Percentiles rank a stretch among this genome's conserved stretches.
phyloP scores from a whole-genome alignment of 2,113 vertebrate genomes.

The Tursiops truncatus region DNA sequence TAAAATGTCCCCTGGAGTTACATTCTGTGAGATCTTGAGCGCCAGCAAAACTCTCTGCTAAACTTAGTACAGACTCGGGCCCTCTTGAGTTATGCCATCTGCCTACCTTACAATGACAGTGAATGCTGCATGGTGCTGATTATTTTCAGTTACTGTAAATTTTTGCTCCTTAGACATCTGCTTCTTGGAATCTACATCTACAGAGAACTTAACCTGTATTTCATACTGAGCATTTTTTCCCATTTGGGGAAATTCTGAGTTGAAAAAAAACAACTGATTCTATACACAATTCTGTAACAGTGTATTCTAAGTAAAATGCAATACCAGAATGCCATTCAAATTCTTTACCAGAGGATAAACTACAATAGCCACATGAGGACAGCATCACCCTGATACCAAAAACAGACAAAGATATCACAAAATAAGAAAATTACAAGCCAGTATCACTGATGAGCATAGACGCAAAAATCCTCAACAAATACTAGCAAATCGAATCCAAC shows the following conservation, averaged over 20 bases:
- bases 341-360: slow-evolving; percentile 54
- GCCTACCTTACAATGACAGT: neutral
- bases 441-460: too few relatives aligned
- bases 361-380: slow-evolving; percentile 35
- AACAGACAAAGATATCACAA: neutral
- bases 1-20: neutral
- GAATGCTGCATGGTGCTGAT: neutral
- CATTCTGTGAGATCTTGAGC: neutral
- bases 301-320: slow-evolving; percentile 55
- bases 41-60: neutral
- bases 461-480: too few relatives aligned
- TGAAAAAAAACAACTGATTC: slow-evolving; percentile 24
- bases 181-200: neutral
- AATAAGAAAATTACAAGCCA: too few relatives aligned
- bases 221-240: neutral
- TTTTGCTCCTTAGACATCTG: neutral
- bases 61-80: neutral
- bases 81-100: neutral
- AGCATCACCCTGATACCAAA: neutral
- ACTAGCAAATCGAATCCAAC: neutral
- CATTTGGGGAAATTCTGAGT: neutral
- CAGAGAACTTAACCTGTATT: neutral
- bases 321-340: slow-evolving; percentile 44
- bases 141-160: neutral
- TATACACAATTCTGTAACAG: neutral